Evolutionary conservation across 2,113 vertebrate genomes (phyloP).

Genomic region (Himantopus leucocephalus): DNA sequence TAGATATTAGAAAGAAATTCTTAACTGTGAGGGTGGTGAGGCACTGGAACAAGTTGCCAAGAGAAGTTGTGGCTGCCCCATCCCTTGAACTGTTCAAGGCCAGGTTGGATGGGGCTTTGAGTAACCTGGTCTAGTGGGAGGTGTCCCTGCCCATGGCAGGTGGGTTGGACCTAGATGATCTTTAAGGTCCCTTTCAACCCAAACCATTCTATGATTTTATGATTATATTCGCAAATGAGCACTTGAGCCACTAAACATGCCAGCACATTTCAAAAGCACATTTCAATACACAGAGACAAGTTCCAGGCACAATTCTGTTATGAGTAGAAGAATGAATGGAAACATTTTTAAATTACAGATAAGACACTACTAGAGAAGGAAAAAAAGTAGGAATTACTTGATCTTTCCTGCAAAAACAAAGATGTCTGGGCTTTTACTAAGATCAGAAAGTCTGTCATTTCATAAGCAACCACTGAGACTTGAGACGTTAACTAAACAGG

Average conservation of each 20-base stretch:
- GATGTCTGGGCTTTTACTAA: background rate
- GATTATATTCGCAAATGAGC: background rate
- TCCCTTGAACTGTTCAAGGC: background rate
- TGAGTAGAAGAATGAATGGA: background rate
- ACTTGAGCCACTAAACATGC: background rate
- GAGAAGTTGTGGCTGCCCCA: accelerated
- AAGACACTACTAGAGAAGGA: background rate
- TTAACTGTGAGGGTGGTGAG: background rate
- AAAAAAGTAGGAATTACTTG: background rate
- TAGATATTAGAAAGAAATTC: background rate
- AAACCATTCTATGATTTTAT: background rate
- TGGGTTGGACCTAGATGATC: background rate
- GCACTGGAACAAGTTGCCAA: background rate
- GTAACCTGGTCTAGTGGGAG: background rate
- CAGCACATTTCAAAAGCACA: background rate
- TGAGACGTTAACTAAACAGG: background rate
- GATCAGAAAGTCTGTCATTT: background rate
- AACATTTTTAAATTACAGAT: background rate
- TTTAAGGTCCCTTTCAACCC: background rate
- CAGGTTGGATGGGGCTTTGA: background rate
- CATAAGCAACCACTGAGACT: background rate
- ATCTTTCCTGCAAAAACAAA: background rate
- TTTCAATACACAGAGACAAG: background rate
- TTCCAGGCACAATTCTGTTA: background rate
- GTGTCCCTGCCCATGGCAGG: background rate